Evolutionary conservation across 2,797 vertebrate genomes (phyloP).

Genomic region (Loris lydekkerianus): DNA sequence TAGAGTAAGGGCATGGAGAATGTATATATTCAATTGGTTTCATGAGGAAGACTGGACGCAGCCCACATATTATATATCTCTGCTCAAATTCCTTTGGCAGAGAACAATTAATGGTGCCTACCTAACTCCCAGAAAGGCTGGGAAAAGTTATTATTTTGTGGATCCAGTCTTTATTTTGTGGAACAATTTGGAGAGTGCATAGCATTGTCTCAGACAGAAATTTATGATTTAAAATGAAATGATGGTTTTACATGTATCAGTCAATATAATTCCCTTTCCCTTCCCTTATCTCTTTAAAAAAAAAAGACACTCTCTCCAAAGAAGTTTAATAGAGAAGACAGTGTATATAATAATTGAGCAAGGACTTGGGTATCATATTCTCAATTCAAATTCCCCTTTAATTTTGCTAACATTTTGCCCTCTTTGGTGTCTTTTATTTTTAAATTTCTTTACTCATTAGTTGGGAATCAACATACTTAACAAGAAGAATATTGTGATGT

Average conservation of each 20-base stretch:
- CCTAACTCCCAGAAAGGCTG: neutral
- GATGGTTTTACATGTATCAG: neutral
- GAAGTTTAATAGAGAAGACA: neutral
- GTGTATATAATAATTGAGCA: neutral
- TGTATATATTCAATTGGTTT: neutral
- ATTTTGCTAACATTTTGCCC: neutral
- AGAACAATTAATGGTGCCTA: neutral
- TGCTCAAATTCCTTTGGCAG: neutral
- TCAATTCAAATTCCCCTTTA: constrained; percentile 10
- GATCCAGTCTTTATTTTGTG: neutral
- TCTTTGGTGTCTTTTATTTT: constrained; percentile 1
- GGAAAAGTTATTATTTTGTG: neutral
- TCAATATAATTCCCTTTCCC: neutral
- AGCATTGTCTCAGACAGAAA: neutral
- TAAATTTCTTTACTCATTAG: neutral
- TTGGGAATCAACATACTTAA: neutral
- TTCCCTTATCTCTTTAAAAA: constrained; percentile 21
- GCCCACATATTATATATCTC: too few relatives aligned
- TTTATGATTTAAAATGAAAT: neutral
- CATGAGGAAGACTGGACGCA: too few relatives aligned
- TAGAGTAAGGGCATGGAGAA: neutral
- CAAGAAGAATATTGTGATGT: neutral
- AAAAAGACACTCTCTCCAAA: neutral
- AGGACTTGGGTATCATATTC: neutral
- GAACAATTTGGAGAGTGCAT: neutral